Conservation (phyloP, 1,140 invertebrate genomes). For the Papilio machaon region DNA sequence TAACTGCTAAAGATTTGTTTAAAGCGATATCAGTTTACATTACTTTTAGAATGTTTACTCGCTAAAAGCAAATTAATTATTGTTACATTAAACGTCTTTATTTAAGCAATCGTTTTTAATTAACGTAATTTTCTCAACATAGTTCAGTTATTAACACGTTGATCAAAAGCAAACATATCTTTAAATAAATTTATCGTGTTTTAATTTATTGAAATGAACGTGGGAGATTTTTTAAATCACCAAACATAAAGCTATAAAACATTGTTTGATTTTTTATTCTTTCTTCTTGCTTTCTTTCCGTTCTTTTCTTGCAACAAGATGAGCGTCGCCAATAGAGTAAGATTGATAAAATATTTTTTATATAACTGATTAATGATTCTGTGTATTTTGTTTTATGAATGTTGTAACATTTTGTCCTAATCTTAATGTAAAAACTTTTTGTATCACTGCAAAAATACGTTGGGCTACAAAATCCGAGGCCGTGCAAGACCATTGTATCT, state of each 20-base stretch:
- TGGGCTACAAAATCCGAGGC: slow-evolving; percentile 41
- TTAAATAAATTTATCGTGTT: not conserved
- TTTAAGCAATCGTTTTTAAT: slow-evolving; percentile 7
- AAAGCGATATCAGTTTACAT: not conserved
- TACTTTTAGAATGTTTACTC: slow-evolving; percentile 4
- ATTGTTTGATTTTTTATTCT: no score
- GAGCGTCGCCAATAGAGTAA: no score
- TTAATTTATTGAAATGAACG: not conserved
- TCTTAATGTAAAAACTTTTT: slow-evolving; percentile 26
- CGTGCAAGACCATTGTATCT: slow-evolving; percentile 48
- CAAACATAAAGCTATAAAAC: no score
- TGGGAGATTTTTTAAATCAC: not conserved
- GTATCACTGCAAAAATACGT: slow-evolving; percentile 22
- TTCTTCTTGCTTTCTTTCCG: no score
- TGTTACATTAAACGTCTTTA: not conserved
- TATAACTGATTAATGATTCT: no score
- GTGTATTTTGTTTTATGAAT: not conserved
- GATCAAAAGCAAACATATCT: not conserved
- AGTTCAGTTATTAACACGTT: slow-evolving; percentile 3
- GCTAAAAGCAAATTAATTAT: slow-evolving; percentile 34
- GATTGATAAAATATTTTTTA: no score
- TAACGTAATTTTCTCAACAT: not conserved
- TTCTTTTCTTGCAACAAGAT: no score
- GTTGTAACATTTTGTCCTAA: not conserved
- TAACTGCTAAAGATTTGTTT: not conserved